Percentiles rank a stretch among this genome's conserved stretches.
Evolutionary conservation across 2,113 vertebrate genomes (phyloP).

Genomic region (Ailurus styani): DNA sequence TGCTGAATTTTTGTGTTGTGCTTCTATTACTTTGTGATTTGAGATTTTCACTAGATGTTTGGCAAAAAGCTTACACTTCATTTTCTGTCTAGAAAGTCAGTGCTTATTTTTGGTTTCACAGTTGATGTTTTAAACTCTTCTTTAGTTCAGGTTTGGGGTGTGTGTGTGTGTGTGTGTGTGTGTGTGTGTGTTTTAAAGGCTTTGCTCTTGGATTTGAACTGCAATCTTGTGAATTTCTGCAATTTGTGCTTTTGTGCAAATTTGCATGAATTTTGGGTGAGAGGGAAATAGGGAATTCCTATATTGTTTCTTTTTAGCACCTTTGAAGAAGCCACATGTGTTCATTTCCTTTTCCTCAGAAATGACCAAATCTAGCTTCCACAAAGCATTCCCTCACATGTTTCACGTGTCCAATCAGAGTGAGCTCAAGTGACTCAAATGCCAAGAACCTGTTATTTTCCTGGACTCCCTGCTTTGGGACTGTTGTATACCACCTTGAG

Average conservation of each 20-base stretch:
- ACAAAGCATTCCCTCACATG: background rate
- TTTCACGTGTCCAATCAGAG: background rate
- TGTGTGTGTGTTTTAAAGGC: background rate
- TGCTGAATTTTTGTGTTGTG: constrained; percentile 54
- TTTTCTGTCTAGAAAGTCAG: constrained; percentile 49
- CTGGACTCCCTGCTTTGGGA: background rate
- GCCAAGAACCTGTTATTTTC: background rate
- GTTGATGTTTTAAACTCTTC: background rate
- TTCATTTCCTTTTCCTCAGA: background rate
- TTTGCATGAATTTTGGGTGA: background rate
- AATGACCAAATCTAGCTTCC: background rate
- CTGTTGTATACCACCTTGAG: background rate
- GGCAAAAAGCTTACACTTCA: constrained; percentile 44
- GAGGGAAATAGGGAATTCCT: background rate
- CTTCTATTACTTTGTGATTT: constrained; percentile 57
- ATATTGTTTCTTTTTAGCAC: constrained; percentile 1
- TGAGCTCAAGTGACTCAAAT: background rate
- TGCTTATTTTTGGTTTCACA: background rate
- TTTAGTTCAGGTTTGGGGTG: background rate
- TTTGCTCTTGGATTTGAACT: constrained; percentile 12
- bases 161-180: background rate
- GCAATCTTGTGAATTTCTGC: background rate
- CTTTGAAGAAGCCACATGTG: background rate
- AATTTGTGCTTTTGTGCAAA: background rate
- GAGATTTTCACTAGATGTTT: constrained; percentile 48